Base-by-base conservation (phyloP, 2,113 vertebrate genomes). In the Lasiurus borealis region DNA sequence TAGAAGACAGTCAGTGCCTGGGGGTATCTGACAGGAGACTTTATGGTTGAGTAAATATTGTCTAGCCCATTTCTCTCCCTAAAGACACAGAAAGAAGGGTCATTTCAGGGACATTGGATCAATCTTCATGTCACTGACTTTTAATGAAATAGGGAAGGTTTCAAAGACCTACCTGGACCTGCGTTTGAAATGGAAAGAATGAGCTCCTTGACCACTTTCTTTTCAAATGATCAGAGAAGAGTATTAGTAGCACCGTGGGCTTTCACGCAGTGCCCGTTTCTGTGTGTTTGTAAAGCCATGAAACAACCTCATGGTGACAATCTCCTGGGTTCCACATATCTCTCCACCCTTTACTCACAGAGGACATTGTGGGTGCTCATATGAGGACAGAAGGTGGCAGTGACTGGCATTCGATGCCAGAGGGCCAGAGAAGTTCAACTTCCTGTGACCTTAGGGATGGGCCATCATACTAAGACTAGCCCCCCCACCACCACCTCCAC, bases 191-290 rank as follows among this genome's bases (percentile, higher is more conserved):
- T 48, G 50, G 18, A 69, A 25, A 71, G 69, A 68, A 80, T 10
- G 40, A 27, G 59, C 23, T 71, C 13, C 62, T 82, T 83, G 59
- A 29, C 29, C 52, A 69, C 6, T 76, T 66, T 16, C 62, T 59
- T 93, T 72, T 91, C 48, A 64, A 66, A 77, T 40, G 64, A 78
- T 57, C 46, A 73, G 75, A 92, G 34, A 91, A 69, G 73, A 68
- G 10, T 10, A 64, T 50, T 46, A n/a, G 12, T 19, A 73, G 44
- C 36, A 31, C 27, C 40, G 54, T 82, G 46, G 21, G n/a, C 15
- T 87, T 90, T 57, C 62, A 66, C 54, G 1, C 19, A 44, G 8
- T 2, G 18, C 34, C 75, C 23, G 34, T 80, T 88, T 95, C 73
- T 34, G 3, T 25, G 27, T 62, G 76, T 44, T 93, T 18, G 2